Percentiles rank a stretch among this genome's conserved stretches.
These are phyloP conservation scores for Ephialtes manifestator DNA, from an alignment of 2,888 invertebrate species.

Conservation along the genomic window DNA sequence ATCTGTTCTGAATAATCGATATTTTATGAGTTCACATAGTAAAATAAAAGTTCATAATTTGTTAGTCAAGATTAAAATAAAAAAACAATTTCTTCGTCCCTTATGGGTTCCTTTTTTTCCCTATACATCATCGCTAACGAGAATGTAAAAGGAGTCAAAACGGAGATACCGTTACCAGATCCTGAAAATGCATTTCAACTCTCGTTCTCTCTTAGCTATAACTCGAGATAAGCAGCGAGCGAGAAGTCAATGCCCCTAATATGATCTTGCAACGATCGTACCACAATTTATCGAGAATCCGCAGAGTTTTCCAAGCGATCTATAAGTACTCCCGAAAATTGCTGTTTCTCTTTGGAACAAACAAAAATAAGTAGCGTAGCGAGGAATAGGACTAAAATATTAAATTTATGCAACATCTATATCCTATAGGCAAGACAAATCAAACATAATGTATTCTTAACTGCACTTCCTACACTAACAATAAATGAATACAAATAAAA, in stretches of 20 bases:
- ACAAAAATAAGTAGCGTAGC: neutral
- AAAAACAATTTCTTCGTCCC: no score
- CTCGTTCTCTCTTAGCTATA: slow-evolving; percentile 15
- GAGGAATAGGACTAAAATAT: neutral
- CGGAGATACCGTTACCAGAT: slow-evolving; percentile 3
- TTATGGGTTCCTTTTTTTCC: neutral
- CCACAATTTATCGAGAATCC: slow-evolving; percentile 42
- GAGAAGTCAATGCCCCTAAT: slow-evolving; percentile 27
- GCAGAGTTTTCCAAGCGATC: slow-evolving; percentile 20
- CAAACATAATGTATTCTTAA: neutral
- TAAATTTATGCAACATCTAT: neutral
- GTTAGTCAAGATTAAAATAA: neutral
- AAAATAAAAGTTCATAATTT: neutral
- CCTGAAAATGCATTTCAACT: slow-evolving; percentile 7
- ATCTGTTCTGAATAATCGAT: neutral
- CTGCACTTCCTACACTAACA: neutral
- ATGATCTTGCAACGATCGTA: slow-evolving; percentile 10
- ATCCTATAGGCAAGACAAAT: neutral
- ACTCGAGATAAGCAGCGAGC: slow-evolving; percentile 32
- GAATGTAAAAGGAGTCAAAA: neutral
- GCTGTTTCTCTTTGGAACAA: neutral
- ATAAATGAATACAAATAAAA: neutral
- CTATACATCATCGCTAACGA: neutral
- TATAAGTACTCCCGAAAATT: slow-evolving; percentile 26
- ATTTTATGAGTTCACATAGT: neutral